phyloP scores from a whole-genome alignment of 2,113 vertebrate genomes.

The Tursiops truncatus region DNA sequence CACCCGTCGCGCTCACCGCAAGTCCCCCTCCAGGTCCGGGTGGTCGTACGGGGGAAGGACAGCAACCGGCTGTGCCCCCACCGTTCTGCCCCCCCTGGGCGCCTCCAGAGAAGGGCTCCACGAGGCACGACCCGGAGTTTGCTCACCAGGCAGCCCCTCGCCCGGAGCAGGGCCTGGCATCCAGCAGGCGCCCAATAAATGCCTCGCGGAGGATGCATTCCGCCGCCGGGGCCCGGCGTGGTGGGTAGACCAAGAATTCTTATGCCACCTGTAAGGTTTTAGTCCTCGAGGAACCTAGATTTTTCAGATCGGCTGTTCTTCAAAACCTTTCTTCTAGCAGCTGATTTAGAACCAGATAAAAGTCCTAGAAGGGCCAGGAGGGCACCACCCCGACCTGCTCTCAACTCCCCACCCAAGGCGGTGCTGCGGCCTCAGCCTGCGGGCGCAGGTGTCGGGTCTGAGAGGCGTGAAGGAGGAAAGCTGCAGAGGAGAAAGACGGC shows the following conservation, averaged over 20 bases:
- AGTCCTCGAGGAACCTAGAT: background rate
- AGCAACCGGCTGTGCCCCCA: background rate
- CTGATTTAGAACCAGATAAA: background rate
- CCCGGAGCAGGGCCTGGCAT: background rate
- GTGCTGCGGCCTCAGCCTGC: background rate
- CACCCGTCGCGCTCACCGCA: background rate
- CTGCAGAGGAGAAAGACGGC: too few species aligned
- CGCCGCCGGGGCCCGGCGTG: too few species aligned
- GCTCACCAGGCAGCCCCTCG: background rate
- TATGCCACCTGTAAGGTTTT: background rate
- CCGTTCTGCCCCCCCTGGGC: background rate
- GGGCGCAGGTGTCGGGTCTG: too few species aligned
- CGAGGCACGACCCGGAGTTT: too few species aligned
- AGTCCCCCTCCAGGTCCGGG: background rate
- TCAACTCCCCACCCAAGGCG: too few species aligned
- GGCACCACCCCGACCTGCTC: background rate
- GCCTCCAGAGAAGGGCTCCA: background rate
- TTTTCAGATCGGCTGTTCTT: background rate
- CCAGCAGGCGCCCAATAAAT: background rate
- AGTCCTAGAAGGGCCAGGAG: background rate
- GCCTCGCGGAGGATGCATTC: too few species aligned
- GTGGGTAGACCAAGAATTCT: background rate
- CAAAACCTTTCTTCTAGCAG: background rate
- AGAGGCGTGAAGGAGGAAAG: background rate
- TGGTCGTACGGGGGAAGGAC: background rate